phyloP scores from a whole-genome alignment of 2,888 invertebrate species.

The Apotomis turbidana region DNA sequence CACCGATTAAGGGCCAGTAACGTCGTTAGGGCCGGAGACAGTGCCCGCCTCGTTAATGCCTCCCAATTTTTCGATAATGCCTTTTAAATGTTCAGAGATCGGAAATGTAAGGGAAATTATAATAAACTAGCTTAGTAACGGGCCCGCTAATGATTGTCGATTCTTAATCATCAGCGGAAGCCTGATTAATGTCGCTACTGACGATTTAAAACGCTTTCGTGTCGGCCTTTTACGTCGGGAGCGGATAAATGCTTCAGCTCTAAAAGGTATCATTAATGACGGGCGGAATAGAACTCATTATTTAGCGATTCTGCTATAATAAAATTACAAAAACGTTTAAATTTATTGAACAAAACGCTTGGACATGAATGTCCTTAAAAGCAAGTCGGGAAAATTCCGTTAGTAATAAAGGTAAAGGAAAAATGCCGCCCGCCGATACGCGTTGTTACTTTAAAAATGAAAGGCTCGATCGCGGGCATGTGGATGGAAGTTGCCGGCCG shows the following conservation, averaged over 20 bases:
- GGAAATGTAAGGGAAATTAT: constrained; percentile 60
- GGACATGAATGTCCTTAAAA: neutral
- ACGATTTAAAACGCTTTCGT: constrained; percentile 31
- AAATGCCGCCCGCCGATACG: neutral
- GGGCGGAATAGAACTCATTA: constrained; percentile 4
- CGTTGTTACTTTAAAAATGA: constrained; percentile 19
- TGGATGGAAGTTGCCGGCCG: constrained; percentile 12
- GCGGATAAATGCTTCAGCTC: neutral
- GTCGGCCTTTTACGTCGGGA: constrained; percentile 13
- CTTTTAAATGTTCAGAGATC: constrained; percentile 56
- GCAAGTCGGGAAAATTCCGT: neutral
- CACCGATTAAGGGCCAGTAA: constrained; percentile 73
- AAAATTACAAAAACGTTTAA: neutral
- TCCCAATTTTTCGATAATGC: constrained; percentile 61
- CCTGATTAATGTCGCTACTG: constrained; percentile 37
- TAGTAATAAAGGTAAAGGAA: neutral
- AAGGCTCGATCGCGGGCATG: neutral
- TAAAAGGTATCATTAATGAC: neutral
- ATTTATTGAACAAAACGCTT: neutral
- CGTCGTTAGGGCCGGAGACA: constrained; percentile 68
- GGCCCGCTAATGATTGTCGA: constrained; percentile 38
- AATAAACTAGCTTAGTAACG: constrained; percentile 43
- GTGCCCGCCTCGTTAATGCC: constrained; percentile 62
- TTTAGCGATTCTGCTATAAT: neutral
- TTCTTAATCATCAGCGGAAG: constrained; percentile 39